Evolutionary conservation across 2,113 vertebrate genomes (phyloP), one percentile per base, ranked within the genome.

Genomic region (Pygathrix nemaeus): DNA sequence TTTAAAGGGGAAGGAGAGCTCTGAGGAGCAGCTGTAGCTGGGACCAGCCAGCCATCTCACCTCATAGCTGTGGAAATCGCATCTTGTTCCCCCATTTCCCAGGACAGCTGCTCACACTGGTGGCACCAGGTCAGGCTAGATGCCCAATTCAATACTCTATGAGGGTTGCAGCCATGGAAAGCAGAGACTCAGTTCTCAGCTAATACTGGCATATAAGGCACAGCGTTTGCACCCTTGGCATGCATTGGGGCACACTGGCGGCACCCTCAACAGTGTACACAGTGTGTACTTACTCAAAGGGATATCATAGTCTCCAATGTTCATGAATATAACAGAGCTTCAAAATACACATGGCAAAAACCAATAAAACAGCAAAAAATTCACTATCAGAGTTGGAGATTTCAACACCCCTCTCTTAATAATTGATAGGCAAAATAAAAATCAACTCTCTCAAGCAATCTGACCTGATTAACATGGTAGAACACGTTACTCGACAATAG

Each of bases 381-480:
- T 14, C 40, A 30, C 48, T 1, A 9, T 17, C 6, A 18, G 0
- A 40, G 13, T 2, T 45, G 32, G 38, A 35, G 3, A 38, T 17
- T 38, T 16, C 50, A 5, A 45, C 2, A 27, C 1, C 3, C 30
- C 4, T 4, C 38, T 38, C 64, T 16, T 14, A 0, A 4, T 3
- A 40, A 79, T 2, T 25, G 9, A 59, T 17, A 50, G 48, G 12
- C 13, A 52, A 52, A 61, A 55, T 2, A 52, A 30, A 38, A 21
- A 48, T 8, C 23, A 59, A 35, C 64, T 25, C 38, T 8, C 78
- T 92, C 18, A 3, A 14, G 12, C 5, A 6, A 16, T 45, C 12
- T 55, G 11, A 23, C n/a, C 64, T 23, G 18, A 75, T 25, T 75
- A 75, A 43, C 25, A 75, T 43, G 25, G 43, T 27, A 43, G 40